Evolutionary conservation across 2,113 vertebrate species (phyloP).

Genomic region (Bufo gargarizans): DNA sequence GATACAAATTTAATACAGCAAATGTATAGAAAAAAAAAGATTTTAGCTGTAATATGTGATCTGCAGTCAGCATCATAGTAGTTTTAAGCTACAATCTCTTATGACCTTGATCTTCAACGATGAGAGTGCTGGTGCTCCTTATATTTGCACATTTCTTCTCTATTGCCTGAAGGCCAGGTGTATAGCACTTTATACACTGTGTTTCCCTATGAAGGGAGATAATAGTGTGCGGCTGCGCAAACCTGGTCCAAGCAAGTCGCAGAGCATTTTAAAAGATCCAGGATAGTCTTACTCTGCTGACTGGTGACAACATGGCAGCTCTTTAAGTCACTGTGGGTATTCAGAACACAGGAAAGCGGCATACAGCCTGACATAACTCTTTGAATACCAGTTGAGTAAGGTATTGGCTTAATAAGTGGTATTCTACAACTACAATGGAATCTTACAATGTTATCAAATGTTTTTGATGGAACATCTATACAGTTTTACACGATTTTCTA

Average conservation of each 20-base stretch:
- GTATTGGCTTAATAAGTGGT: constrained; percentile 1
- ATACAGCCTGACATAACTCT: neutral
- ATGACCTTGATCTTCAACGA: neutral
- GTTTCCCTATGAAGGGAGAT: neutral
- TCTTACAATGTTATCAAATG: constrained; percentile 17
- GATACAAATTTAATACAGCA: neutral
- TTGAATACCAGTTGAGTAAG: constrained; percentile 11
- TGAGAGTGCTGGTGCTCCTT: neutral
- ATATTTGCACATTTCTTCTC: neutral
- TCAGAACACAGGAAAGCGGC: neutral
- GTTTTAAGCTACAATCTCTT: neutral
- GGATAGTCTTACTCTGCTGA: neutral
- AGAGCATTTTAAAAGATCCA: neutral
- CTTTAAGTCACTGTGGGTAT: neutral
- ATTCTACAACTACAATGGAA: neutral
- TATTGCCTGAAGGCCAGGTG: neutral
- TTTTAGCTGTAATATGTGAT: neutral
- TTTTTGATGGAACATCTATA: constrained; percentile 13
- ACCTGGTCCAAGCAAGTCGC: neutral
- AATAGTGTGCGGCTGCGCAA: no score
- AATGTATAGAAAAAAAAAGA: neutral
- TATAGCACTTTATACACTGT: neutral
- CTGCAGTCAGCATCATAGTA: neutral
- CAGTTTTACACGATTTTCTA: constrained; percentile 18
- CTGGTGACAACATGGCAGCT: neutral